These are phyloP conservation scores for Lymantria monacha DNA, from an alignment of 2,888 invertebrate genomes.

Conservation along the genomic window DNA sequence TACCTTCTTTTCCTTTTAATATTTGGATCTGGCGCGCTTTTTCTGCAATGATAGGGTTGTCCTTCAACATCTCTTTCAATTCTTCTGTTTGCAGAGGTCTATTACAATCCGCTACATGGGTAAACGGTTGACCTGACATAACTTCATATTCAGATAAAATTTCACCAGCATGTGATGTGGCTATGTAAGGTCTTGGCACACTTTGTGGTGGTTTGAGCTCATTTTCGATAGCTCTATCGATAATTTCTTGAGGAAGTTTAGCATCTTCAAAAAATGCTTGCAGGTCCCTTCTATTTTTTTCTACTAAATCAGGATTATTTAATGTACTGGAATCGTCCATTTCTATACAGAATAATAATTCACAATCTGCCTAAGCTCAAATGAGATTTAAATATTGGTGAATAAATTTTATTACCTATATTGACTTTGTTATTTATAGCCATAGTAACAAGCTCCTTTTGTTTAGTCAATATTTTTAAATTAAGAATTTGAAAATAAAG, in stretches of 20 bases:
- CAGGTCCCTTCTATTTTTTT: slow-evolving; percentile 60
- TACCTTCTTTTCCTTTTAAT: slow-evolving; percentile 37
- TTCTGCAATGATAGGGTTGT: slow-evolving; percentile 61
- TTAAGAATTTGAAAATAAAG: slow-evolving; percentile 11
- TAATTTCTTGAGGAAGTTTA: slow-evolving; percentile 52
- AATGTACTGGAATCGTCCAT: slow-evolving; percentile 44
- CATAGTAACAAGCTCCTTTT: slow-evolving; percentile 23
- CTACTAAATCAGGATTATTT: slow-evolving; percentile 44
- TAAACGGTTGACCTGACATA: slow-evolving; percentile 75
- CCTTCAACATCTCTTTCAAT: slow-evolving; percentile 57
- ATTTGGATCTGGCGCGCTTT: slow-evolving; percentile 74
- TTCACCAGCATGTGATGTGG: slow-evolving; percentile 56
- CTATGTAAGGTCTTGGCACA: slow-evolving; percentile 54
- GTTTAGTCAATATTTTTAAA: slow-evolving; percentile 32
- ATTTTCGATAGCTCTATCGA: slow-evolving; percentile 65
- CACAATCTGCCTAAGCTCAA: not conserved
- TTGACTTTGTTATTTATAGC: slow-evolving; percentile 15
- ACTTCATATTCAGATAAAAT: slow-evolving; percentile 69
- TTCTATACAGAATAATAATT: not conserved
- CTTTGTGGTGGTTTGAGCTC: slow-evolving; percentile 56
- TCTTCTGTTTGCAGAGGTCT: slow-evolving; percentile 56
- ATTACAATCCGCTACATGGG: slow-evolving; percentile 54
- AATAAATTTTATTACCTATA: slow-evolving; percentile 23
- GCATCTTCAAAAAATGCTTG: slow-evolving; percentile 59
- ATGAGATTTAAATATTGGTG: not conserved